phyloP scores from a whole-genome alignment of 2,113 vertebrate species.

The Burhinus oedicnemus region DNA sequence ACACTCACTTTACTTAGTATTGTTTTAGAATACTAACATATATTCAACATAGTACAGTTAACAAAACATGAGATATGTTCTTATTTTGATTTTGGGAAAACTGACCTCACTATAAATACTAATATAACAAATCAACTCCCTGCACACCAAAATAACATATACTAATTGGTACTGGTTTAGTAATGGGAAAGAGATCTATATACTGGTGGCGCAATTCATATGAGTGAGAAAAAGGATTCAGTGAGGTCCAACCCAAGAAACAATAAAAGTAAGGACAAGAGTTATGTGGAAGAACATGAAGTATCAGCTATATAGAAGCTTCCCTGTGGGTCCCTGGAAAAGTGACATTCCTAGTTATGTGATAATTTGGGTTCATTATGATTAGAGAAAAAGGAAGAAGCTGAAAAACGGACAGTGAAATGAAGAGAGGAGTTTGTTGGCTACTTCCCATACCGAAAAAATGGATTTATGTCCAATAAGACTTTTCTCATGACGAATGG shows the following conservation, averaged over 20 bases:
- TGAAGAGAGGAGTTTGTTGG: neutral
- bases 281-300: rapidly evolving
- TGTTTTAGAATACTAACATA: neutral
- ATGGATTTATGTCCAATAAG: neutral
- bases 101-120: neutral
- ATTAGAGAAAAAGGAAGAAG: neutral
- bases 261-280: neutral
- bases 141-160: neutral
- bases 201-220: neutral
- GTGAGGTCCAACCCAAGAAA: neutral
- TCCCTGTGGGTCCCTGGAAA: neutral
- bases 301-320: neutral
- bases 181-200: neutral
- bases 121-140: neutral
- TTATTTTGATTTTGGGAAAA: neutral
- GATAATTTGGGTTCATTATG: neutral
- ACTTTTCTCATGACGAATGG: neutral
- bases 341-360: neutral
- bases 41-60: neutral
- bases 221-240: neutral
- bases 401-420: neutral
- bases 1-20: neutral
- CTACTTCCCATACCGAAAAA: neutral
- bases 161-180: neutral
- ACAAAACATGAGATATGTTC: neutral